phyloP scores from a whole-genome alignment of 2,888 invertebrate species.

The Heteromurus nitidus region DNA sequence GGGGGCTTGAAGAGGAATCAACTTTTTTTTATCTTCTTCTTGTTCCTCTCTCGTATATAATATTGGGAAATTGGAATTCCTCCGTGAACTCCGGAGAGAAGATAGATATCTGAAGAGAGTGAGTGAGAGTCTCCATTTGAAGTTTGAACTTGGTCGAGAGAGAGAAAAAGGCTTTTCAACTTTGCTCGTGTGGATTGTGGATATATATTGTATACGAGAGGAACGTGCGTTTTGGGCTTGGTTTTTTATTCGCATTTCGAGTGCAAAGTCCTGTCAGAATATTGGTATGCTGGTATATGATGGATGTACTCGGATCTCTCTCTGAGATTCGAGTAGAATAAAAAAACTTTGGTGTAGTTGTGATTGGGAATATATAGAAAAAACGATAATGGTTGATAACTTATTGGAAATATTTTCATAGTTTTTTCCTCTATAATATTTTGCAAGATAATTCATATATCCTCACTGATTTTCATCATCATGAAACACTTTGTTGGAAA shows the following conservation, averaged over 20 bases:
- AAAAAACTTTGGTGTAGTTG: too few relatives aligned
- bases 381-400: constrained; percentile 30
- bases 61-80: constrained; percentile 41
- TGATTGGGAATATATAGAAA: too few relatives aligned
- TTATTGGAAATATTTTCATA: constrained; percentile 22
- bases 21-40: constrained; percentile 4
- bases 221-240: constrained; percentile 29
- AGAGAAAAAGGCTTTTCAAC: too few relatives aligned
- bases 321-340: background rate
- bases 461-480: constrained; percentile 31
- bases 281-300: background rate
- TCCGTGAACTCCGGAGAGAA: constrained; percentile 18
- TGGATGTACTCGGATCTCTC: too few relatives aligned
- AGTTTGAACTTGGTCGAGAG: constrained; percentile 18
- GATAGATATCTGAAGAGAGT: background rate
- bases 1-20: background rate
- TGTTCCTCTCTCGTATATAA: background rate
- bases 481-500: background rate
- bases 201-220: too few relatives aligned
- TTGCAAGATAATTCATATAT: background rate
- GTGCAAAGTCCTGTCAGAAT: constrained; percentile 22
- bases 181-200: too few relatives aligned
- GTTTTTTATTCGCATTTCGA: constrained; percentile 4
- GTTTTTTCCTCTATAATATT: background rate
- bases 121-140: background rate